Evolutionary conservation across 2,888 invertebrate species (phyloP).

Genomic region (Drosophila longiperda): DNA sequence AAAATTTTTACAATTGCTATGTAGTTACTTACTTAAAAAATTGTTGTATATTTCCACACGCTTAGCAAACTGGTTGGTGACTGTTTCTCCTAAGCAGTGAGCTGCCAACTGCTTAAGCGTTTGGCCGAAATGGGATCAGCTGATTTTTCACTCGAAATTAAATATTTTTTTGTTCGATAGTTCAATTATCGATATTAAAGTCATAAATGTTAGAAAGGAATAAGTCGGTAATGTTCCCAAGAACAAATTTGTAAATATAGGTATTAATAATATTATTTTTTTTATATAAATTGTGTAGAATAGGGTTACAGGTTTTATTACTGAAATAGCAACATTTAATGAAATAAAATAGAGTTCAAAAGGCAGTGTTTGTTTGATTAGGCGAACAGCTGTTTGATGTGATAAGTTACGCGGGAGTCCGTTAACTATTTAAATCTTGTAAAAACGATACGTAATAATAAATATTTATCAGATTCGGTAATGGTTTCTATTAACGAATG

Average conservation of each 20-base stretch:
- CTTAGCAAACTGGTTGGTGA: conserved; percentile 39
- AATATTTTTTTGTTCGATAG: conserved; percentile 9
- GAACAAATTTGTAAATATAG: neutral
- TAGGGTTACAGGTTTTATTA: neutral
- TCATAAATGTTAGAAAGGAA: neutral
- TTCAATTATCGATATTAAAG: neutral
- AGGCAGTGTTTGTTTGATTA: neutral
- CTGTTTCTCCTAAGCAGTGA: conserved; percentile 36
- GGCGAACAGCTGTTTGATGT: neutral
- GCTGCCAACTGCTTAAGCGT: conserved; percentile 25
- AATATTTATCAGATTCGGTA: neutral
- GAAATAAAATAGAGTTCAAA: neutral
- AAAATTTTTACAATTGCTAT: conserved; percentile 27
- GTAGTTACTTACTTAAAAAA: conserved; percentile 45
- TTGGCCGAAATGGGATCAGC: conserved; percentile 11
- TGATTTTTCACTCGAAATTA: conserved; percentile 1
- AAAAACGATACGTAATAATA: neutral
- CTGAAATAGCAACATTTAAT: neutral
- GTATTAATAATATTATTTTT: neutral
- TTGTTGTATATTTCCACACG: conserved; percentile 15
- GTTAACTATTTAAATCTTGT: neutral
- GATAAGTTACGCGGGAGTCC: neutral
- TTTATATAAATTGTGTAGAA: neutral
- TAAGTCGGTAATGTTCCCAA: neutral
- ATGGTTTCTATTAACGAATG: neutral